These are phyloP conservation scores for Murina feae DNA, from an alignment of 2,113 vertebrate species.

Conservation along the genomic window DNA sequence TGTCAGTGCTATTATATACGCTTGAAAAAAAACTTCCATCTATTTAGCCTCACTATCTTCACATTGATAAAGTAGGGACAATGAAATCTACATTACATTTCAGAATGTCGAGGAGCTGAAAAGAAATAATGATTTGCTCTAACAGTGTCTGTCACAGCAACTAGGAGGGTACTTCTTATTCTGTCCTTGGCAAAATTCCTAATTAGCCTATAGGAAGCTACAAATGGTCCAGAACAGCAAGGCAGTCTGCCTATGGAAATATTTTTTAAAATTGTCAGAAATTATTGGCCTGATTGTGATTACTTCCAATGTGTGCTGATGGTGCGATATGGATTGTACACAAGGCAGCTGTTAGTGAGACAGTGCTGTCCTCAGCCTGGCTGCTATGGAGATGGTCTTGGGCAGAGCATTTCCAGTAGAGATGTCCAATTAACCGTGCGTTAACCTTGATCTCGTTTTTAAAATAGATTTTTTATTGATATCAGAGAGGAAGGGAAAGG, in stretches of 20 bases:
- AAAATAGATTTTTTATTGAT: too few relatives aligned
- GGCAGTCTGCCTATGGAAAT: background rate
- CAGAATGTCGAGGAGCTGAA: background rate
- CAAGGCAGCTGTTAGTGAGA: background rate
- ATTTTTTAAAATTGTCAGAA: background rate
- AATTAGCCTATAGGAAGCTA: background rate
- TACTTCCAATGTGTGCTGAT: background rate
- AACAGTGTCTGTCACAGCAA: background rate
- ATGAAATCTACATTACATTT: background rate
- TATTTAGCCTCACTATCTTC: background rate
- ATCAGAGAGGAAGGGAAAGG: too few relatives aligned
- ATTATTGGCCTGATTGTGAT: background rate
- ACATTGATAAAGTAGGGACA: background rate
- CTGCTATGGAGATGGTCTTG: rapidly evolving
- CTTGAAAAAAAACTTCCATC: background rate
- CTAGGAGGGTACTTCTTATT: background rate
- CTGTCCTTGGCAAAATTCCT: background rate
- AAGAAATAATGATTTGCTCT: background rate
- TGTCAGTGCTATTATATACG: background rate
- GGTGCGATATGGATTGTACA: rapidly evolving
- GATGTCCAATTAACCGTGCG: background rate
- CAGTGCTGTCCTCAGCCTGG: background rate
- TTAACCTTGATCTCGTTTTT: background rate
- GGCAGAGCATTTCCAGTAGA: background rate
- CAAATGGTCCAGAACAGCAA: background rate